phyloP scores from a whole-genome alignment of 2,888 invertebrate genomes.

The Protonemura montana region DNA sequence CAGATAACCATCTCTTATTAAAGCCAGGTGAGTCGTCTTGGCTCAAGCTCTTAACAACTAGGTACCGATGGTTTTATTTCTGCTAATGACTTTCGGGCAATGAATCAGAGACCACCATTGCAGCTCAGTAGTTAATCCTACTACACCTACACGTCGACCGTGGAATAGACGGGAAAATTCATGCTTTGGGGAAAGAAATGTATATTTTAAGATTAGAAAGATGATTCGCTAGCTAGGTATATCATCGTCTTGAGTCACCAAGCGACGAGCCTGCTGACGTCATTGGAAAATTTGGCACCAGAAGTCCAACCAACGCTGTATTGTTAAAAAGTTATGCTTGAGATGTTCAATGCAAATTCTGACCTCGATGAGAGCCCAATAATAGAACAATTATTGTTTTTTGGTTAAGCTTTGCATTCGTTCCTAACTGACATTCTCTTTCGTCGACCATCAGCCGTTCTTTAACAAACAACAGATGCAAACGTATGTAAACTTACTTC shows the following conservation, averaged over 20 bases:
- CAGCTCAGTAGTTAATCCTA: not conserved
- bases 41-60: not conserved
- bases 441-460: not conserved
- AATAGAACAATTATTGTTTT: slow-evolving; percentile 4
- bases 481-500: not conserved
- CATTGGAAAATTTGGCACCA: not conserved
- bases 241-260: not conserved
- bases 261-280: not conserved
- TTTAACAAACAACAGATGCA: not conserved
- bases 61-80: not conserved
- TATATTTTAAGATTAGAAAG: slow-evolving; percentile 12
- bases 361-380: not conserved
- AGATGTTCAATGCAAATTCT: slow-evolving; percentile 5
- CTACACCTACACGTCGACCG: not conserved
- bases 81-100: not conserved
- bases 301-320: not conserved
- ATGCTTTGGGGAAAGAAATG: not conserved
- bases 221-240: not conserved
- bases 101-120: not conserved
- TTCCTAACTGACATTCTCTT: not conserved
- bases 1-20: not conserved
- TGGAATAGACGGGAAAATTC: not conserved
- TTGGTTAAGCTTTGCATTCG: not conserved
- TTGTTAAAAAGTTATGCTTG: slow-evolving; percentile 9
- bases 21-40: not conserved